Evolutionary conservation across 2,797 vertebrate species (phyloP).

Genomic region (Cygnus olor): DNA sequence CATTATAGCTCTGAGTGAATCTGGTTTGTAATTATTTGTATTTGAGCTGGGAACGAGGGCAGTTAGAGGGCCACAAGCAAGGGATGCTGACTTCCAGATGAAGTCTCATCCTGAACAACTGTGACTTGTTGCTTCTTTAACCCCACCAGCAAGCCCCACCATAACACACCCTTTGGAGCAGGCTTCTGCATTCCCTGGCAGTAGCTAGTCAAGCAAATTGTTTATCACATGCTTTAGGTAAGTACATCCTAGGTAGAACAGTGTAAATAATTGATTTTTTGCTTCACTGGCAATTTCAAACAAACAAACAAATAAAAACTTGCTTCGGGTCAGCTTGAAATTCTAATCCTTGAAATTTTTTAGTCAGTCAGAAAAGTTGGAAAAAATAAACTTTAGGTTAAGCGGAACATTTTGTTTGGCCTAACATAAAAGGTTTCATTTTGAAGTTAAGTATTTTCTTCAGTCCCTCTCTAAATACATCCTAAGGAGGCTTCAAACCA

Average conservation of each 20-base stretch:
- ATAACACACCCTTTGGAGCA: background rate
- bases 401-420: background rate
- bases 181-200: background rate
- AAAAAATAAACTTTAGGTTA: background rate
- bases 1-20: background rate
- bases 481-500: background rate
- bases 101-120: background rate
- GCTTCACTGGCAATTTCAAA: background rate
- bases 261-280: background rate
- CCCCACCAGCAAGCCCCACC: background rate
- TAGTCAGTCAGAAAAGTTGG: background rate
- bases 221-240: background rate
- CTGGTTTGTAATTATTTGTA: background rate
- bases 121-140: rapidly evolving
- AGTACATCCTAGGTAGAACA: background rate
- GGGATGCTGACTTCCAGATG: background rate
- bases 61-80: background rate
- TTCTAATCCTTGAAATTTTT: background rate
- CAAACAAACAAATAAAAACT: background rate
- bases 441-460: background rate
- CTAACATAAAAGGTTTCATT: background rate
- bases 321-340: background rate
- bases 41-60: background rate
- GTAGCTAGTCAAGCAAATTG: background rate
- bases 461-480: background rate